phyloP scores from a whole-genome alignment of 2,797 vertebrate genomes.

The Fistularia tabacaria region DNA sequence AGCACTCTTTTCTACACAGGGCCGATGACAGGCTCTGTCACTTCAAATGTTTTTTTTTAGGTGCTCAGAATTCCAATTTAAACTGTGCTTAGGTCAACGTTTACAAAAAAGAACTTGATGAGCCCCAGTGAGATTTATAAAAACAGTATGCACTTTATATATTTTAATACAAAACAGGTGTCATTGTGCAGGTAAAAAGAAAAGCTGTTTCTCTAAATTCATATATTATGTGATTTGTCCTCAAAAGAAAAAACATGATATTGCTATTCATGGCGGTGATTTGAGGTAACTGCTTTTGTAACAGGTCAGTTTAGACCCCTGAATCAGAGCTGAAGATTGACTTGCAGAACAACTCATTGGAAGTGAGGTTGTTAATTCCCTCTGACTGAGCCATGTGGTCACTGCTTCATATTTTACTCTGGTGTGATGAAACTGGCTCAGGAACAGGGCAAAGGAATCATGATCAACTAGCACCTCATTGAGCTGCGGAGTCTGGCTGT shows the following conservation, averaged over 20 bases:
- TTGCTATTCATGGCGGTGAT: neutral
- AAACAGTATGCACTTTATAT: neutral
- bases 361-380: conserved; percentile 23
- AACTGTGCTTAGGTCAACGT: no score
- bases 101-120: no score
- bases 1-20: conserved; percentile 14
- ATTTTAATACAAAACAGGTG: no score
- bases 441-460: conserved; percentile 32
- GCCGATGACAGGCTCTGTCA: conserved; percentile 4
- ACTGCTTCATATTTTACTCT: conserved; percentile 10
- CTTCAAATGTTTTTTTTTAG: neutral
- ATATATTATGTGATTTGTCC: no score
- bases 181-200: no score
- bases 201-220: no score
- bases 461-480: conserved; percentile 8
- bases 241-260: no score
- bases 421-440: conserved; percentile 15
- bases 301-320: conserved; percentile 12
- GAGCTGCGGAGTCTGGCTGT: conserved; percentile 5
- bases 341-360: conserved; percentile 31
- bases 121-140: conserved; percentile 1
- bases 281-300: conserved; percentile 10
- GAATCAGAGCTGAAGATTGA: conserved; percentile 20
- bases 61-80: conserved; percentile 7
- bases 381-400: conserved; percentile 40